These are phyloP conservation scores for Trachemys scripta DNA, from an alignment of 2,113 vertebrate genomes.

Conservation along the genomic window DNA sequence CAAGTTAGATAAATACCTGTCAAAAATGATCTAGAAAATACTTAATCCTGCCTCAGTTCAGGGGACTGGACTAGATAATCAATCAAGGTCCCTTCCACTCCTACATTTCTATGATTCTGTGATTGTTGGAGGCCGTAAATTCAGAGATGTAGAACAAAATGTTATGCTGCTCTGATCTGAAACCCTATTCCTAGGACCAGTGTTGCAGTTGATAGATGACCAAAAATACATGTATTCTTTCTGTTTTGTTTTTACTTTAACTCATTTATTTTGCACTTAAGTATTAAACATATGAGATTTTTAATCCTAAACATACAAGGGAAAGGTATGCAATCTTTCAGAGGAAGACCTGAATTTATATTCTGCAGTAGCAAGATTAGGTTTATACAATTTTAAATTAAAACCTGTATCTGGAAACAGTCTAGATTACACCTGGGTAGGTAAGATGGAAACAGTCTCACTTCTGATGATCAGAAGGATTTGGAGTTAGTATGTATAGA, in stretches of 20 bases:
- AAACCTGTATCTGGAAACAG: not conserved
- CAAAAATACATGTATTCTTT: not conserved
- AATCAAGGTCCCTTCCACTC: not conserved
- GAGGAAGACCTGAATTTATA: not conserved
- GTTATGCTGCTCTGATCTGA: not conserved
- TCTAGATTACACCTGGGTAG: accelerated
- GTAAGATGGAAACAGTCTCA: not conserved
- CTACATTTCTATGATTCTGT: not conserved
- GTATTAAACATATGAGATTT: not conserved
- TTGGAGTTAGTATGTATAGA: not conserved
- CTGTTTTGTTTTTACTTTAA: not conserved
- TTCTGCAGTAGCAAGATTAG: not conserved
- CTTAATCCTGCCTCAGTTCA: not conserved
- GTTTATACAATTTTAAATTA: slow-evolving; percentile 15
- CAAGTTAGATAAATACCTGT: too few relatives aligned
- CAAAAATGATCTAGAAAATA: not conserved
- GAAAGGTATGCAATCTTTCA: not conserved
- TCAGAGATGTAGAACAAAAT: not conserved
- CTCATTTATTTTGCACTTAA: not conserved
- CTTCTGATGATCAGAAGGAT: not conserved
- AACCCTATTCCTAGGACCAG: not conserved
- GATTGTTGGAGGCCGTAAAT: not conserved
- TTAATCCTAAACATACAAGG: not conserved
- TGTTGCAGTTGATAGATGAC: not conserved
- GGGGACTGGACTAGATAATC: not conserved